Percentiles rank a stretch among this genome's conserved stretches.
phyloP scores from a whole-genome alignment of 2,113 vertebrate species.

The Grammomys dolichurus region DNA sequence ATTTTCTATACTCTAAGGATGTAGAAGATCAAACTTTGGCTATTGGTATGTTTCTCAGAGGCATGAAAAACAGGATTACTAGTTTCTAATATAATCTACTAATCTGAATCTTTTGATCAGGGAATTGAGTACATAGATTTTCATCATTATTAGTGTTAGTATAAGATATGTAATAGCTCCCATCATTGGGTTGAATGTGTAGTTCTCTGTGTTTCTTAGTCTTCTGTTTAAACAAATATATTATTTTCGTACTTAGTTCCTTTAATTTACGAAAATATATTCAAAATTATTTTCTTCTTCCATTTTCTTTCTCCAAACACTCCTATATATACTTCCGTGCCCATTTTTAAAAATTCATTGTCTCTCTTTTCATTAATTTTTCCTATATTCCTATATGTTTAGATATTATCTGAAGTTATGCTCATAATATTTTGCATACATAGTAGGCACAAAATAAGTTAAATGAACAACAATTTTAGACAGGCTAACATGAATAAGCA shows the following conservation, averaged over 20 bases:
- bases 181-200: neutral
- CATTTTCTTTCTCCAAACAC: neutral
- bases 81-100: neutral
- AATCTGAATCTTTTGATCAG: neutral
- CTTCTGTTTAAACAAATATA: neutral
- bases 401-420: neutral
- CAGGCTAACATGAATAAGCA: neutral
- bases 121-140: neutral
- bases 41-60: neutral
- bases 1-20: neutral
- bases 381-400: neutral
- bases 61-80: neutral
- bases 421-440: neutral
- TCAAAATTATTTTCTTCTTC: neutral
- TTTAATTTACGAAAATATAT: neutral
- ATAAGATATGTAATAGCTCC: too few relatives aligned
- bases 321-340: neutral
- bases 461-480: neutral
- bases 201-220: neutral
- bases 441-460: neutral
- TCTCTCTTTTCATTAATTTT: neutral
- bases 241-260: neutral
- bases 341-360: neutral
- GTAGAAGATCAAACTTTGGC: neutral
- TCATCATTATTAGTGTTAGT: neutral